phyloP scores from a whole-genome alignment of 1,140 invertebrate species.

The Ganaspis sp. region DNA sequence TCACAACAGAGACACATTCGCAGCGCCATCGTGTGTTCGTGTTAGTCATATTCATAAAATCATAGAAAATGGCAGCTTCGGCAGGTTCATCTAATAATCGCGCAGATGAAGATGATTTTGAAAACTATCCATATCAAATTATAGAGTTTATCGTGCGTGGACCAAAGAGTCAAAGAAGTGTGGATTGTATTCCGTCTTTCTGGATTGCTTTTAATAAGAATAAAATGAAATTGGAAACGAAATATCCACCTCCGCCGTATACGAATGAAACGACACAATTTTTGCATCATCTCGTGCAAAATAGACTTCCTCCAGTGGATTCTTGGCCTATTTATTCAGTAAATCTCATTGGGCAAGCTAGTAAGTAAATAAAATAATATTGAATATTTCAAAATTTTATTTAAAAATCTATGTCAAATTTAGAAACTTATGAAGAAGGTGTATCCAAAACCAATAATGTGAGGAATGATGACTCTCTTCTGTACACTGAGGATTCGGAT shows the following conservation, averaged over 20 bases:
- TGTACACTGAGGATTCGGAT: not conserved
- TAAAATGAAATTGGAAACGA: not conserved
- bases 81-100: no score
- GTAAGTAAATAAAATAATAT: no score
- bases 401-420: not conserved
- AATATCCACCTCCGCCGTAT: not conserved
- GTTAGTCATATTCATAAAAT: no score
- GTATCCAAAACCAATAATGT: not conserved
- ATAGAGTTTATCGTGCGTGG: not conserved
- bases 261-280: not conserved
- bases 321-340: not conserved
- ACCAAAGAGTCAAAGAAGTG: not conserved
- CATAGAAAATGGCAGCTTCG: no score
- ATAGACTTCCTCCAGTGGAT: not conserved
- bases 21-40: no score
- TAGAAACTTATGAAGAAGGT: not conserved
- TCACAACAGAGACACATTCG: no score
- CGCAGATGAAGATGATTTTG: no score
- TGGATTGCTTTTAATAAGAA: not conserved
- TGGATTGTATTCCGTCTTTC: not conserved
- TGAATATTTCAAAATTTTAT: no score
- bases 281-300: not conserved
- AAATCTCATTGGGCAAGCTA: not conserved
- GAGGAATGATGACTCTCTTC: not conserved
- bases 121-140: not conserved